A percentile compares a stretch with the other conserved stretches of the same genome.
These are phyloP conservation scores for Arvicanthis niloticus DNA, from an alignment of 2,113 vertebrate genomes.

Conservation along the genomic window DNA sequence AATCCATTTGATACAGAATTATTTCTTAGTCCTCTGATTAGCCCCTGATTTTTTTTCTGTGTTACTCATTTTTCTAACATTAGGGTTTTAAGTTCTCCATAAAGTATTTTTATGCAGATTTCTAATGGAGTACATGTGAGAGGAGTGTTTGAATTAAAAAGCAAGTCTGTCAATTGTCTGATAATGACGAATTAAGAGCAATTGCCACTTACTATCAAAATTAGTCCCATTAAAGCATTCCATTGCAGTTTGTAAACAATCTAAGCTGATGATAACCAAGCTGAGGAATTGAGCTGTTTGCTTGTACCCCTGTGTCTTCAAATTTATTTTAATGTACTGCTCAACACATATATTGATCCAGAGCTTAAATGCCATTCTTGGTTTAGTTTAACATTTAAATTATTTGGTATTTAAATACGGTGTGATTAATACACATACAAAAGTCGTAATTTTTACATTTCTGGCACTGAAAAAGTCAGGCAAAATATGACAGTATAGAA, in stretches of 20 bases:
- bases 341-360: background rate
- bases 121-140: background rate
- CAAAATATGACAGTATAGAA: background rate
- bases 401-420: background rate
- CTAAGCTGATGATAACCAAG: background rate
- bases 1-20: background rate
- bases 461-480: background rate
- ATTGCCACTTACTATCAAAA: background rate
- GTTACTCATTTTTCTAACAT: background rate
- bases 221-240: background rate
- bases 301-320: background rate
- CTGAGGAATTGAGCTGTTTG: too few species aligned
- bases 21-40: background rate
- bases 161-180: background rate
- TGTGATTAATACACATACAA: background rate
- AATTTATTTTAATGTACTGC: background rate
- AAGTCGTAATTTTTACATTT: background rate
- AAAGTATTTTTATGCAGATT: background rate
- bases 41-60: background rate
- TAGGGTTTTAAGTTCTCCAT: background rate
- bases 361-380: background rate
- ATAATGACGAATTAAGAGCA: background rate
- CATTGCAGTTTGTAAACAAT: too few species aligned
- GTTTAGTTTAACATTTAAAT: background rate
- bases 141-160: background rate